Evolutionary conservation across 2,888 invertebrate species (phyloP).

Genomic region (Lordiphosa andalusiaca): DNA sequence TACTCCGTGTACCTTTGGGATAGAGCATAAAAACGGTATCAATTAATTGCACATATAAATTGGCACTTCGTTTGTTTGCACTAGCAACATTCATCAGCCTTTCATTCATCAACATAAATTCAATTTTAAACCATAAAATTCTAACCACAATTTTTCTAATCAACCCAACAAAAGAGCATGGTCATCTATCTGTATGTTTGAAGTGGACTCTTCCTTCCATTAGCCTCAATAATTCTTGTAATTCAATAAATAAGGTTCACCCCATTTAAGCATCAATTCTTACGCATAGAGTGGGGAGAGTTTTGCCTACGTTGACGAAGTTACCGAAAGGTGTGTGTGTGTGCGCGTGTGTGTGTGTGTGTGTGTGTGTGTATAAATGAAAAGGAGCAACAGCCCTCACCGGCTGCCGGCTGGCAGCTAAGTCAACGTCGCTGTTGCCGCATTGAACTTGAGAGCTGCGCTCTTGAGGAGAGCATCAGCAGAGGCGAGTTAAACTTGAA

Average conservation of each 20-base stretch:
- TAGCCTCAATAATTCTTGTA: not conserved
- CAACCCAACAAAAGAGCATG: too few relatives aligned
- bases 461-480: conserved; percentile 15
- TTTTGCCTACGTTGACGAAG: conserved; percentile 24
- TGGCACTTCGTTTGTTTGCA: too few relatives aligned
- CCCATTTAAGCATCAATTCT: conserved; percentile 23
- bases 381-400: conserved; percentile 67
- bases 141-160: too few relatives aligned
- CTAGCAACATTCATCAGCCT: too few relatives aligned
- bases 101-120: too few relatives aligned
- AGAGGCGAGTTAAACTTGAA: conserved; percentile 49
- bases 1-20: too few relatives aligned
- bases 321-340: conserved; percentile 22
- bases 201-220: not conserved
- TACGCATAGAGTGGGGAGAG: conserved; percentile 20
- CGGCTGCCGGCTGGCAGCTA: conserved; percentile 31
- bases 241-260: conserved; percentile 20
- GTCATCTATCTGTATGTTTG: too few relatives aligned
- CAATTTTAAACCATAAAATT: too few relatives aligned
- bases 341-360: conserved; percentile 1
- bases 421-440: conserved; percentile 8
- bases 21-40: too few relatives aligned
- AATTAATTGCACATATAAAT: too few relatives aligned
- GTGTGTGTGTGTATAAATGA: conserved; percentile 20
- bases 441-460: conserved; percentile 5